A percentile compares a stretch with the other conserved stretches of the same genome.
phyloP scores from a whole-genome alignment of 2,888 invertebrate genomes.

The Dorcus parallelipipedus region DNA sequence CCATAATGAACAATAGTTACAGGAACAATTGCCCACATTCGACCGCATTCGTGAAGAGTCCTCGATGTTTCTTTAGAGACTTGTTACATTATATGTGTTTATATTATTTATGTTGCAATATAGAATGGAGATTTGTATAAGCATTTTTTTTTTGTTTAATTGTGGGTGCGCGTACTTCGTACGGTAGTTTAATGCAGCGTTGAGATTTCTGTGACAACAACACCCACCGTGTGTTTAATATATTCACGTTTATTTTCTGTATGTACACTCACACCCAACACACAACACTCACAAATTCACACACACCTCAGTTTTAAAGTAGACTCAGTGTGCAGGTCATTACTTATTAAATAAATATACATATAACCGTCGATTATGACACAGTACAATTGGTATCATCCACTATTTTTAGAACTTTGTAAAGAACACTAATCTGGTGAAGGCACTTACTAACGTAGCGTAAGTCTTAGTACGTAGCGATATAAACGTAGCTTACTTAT shows the following conservation, averaged over 20 bases:
- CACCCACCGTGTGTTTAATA: slow-evolving; percentile 13
- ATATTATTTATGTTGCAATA: slow-evolving; percentile 38
- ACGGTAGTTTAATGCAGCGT: background rate
- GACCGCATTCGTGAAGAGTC: slow-evolving; percentile 48
- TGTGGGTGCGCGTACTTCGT: slow-evolving; percentile 22
- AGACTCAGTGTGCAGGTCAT: slow-evolving; percentile 14
- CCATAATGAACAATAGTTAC: slow-evolving; percentile 47
- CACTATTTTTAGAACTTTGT: slow-evolving; percentile 35
- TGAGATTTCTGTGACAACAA: background rate
- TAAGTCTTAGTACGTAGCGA: slow-evolving; percentile 25
- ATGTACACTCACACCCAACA: background rate
- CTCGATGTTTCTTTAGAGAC: slow-evolving; percentile 15
- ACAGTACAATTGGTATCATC: slow-evolving; percentile 27
- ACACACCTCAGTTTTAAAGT: slow-evolving; percentile 19
- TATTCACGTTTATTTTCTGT: slow-evolving; percentile 11
- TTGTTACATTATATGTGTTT: slow-evolving; percentile 20
- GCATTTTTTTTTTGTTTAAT: slow-evolving; percentile 23
- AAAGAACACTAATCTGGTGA: slow-evolving; percentile 50
- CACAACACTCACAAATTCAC: background rate
- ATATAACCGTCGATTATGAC: slow-evolving; percentile 12
- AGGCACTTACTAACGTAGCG: slow-evolving; percentile 49
- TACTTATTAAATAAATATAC: slow-evolving; percentile 13
- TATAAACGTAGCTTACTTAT: slow-evolving; percentile 15
- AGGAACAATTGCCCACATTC: slow-evolving; percentile 48
- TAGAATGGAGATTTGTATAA: slow-evolving; percentile 9